phyloP scores from a whole-genome alignment of 2,888 invertebrate genomes.

The Branchipolynoe longqiensis region DNA sequence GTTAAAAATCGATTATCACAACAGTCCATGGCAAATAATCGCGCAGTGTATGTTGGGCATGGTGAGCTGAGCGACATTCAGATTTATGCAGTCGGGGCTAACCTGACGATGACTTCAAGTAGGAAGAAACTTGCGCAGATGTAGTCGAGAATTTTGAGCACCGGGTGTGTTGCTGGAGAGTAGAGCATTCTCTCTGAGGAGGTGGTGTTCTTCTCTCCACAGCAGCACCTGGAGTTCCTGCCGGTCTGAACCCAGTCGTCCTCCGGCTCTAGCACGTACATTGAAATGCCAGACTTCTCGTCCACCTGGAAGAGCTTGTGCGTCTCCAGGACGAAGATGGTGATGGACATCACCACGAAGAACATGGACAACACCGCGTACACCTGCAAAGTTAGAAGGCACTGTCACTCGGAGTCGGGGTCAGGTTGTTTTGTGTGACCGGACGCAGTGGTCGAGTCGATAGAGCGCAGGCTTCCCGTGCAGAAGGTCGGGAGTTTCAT shows the following conservation, averaged over 20 bases:
- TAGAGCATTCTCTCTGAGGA: background rate
- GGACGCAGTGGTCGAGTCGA: too few relatives aligned
- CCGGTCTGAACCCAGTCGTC: slow-evolving; percentile 53
- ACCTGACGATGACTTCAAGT: slow-evolving; percentile 72
- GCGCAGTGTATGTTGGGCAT: too few relatives aligned
- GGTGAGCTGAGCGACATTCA: too few relatives aligned
- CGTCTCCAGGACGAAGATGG: slow-evolving; percentile 79
- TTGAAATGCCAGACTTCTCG: slow-evolving; percentile 27
- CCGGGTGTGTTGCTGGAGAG: slow-evolving; percentile 71
- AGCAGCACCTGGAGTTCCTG: background rate
- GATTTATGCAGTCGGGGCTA: too few relatives aligned
- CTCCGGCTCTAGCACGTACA: slow-evolving; percentile 58
- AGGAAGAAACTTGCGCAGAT: slow-evolving; percentile 76
- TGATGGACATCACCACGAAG: slow-evolving; percentile 79
- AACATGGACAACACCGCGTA: slow-evolving; percentile 79
- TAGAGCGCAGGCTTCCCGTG: too few relatives aligned
- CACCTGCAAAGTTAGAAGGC: too few relatives aligned
- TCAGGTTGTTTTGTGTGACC: too few relatives aligned
- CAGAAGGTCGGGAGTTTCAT: too few relatives aligned
- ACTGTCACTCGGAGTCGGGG: too few relatives aligned
- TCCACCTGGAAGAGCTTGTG: slow-evolving; percentile 77
- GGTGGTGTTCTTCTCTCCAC: background rate
- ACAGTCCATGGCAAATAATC: too few relatives aligned
- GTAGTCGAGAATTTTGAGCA: slow-evolving; percentile 76
- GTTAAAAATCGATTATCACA: too few relatives aligned